Conservation (phyloP, 1,140 invertebrate species). For the Drosophila ficusphila region DNA sequence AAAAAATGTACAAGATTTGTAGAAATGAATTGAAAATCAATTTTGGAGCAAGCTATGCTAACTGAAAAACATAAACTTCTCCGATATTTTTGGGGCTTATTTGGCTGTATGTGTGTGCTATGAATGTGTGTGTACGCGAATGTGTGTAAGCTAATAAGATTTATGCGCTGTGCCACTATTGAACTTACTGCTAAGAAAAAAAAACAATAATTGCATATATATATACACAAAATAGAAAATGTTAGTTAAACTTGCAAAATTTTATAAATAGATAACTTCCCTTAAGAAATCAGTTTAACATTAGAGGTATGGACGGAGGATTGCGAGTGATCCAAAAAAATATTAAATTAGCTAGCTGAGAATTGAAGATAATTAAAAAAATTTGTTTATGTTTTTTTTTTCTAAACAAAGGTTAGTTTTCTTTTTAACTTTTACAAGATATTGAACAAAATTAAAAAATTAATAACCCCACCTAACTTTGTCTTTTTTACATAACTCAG, state of each 20-base stretch:
- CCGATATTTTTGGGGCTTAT: background rate
- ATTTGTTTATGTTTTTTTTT: background rate
- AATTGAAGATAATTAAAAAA: background rate
- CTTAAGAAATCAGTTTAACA: background rate
- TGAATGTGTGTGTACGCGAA: background rate
- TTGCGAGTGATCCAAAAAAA: background rate
- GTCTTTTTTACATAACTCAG: too few relatives aligned
- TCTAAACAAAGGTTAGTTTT: too few relatives aligned
- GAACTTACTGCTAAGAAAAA: conserved; percentile 66
- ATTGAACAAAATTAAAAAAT: too few relatives aligned
- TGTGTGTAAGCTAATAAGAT: conserved; percentile 25
- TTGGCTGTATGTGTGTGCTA: background rate
- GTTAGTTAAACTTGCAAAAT: conserved; percentile 65
- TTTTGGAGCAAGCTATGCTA: conserved; percentile 1
- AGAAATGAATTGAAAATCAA: conserved; percentile 1
- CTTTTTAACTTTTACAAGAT: too few relatives aligned
- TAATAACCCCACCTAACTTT: too few relatives aligned
- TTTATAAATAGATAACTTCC: conserved; percentile 4
- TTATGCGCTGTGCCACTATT: conserved; percentile 67
- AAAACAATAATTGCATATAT: conserved; percentile 54
- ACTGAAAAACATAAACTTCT: background rate
- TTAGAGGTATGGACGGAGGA: background rate
- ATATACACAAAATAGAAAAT: conserved; percentile 39
- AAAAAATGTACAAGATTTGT: conserved; percentile 15
- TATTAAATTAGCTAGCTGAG: conserved; percentile 22